phyloP scores from a whole-genome alignment of 2,797 vertebrate genomes.

The Microchirus variegatus region DNA sequence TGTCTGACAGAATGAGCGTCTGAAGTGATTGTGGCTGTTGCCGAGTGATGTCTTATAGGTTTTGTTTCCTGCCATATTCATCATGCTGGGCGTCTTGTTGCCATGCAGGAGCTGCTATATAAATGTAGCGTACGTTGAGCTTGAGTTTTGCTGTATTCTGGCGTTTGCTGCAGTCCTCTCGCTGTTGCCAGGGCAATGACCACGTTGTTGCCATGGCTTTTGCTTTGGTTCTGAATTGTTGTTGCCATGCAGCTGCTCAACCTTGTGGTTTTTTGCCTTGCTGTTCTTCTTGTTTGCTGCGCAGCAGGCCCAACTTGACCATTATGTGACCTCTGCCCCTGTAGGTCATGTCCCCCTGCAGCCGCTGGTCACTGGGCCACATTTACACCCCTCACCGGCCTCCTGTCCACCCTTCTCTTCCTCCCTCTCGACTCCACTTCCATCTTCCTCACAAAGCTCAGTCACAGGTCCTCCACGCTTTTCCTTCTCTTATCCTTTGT shows the following conservation, averaged over 20 bases:
- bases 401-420: conserved; percentile 85
- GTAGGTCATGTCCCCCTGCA: conserved; percentile 81
- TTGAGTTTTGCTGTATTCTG: conserved; percentile 44
- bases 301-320: conserved; percentile 65
- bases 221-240: conserved; percentile 55
- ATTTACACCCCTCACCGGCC: conserved; percentile 84
- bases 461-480: conserved; percentile 80
- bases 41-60: conserved; percentile 26
- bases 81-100: conserved; percentile 44
- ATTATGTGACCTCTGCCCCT: conserved; percentile 75
- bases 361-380: conserved; percentile 84
- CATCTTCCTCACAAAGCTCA: conserved; percentile 82
- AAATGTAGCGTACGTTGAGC: conserved; percentile 48
- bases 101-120: conserved; percentile 52
- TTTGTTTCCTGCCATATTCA: conserved; percentile 18
- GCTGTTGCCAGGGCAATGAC: conserved; percentile 55
- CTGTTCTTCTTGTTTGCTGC: conserved; percentile 28
- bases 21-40: conserved; percentile 1
- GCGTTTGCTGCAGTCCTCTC: conserved; percentile 36
- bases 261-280: conserved; percentile 43
- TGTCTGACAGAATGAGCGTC: neutral
- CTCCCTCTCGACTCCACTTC: conserved; percentile 82
- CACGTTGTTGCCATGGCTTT: conserved; percentile 40
- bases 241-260: conserved; percentile 53
- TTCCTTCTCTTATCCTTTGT: conserved; percentile 65